These are phyloP conservation scores for Amphiprion percula DNA, from an alignment of 2,113 vertebrate genomes.

Conservation along the genomic window DNA sequence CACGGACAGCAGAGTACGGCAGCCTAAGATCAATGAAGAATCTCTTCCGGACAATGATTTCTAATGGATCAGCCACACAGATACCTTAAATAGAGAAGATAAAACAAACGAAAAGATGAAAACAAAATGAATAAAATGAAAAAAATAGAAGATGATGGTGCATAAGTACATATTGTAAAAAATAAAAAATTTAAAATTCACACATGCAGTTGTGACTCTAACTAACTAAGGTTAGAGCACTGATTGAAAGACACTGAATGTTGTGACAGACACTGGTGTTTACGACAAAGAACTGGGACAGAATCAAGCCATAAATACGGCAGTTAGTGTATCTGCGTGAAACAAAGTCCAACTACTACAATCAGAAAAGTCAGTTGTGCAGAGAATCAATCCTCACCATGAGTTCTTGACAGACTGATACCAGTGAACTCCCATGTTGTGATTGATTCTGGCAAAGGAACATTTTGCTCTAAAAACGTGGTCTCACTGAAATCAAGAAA, in stretches of 20 bases:
- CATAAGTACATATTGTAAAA: too few relatives aligned
- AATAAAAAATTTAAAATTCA: too few relatives aligned
- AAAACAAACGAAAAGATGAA: background rate
- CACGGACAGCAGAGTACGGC: conserved; percentile 80
- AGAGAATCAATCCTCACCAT: conserved; percentile 54
- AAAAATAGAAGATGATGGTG: too few relatives aligned
- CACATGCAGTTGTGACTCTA: too few relatives aligned
- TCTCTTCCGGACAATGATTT: conserved; percentile 82
- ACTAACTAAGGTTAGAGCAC: too few relatives aligned
- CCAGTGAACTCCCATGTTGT: conserved; percentile 91
- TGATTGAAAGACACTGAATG: too few relatives aligned
- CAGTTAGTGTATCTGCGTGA: too few relatives aligned
- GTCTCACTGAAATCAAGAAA: conserved; percentile 54
- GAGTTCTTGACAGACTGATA: conserved; percentile 85
- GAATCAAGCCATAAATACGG: too few relatives aligned
- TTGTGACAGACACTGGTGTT: too few relatives aligned
- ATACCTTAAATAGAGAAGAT: conserved; percentile 81
- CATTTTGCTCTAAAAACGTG: accelerated
- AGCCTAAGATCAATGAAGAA: conserved; percentile 90
- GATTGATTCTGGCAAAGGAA: conserved; percentile 88
- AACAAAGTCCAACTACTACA: background rate
- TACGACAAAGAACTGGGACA: too few relatives aligned
- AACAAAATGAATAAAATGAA: background rate
- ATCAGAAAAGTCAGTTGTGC: background rate
- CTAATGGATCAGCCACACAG: conserved; percentile 88